Base-by-base conservation (phyloP, 2,113 vertebrate species). In the Scopus umbretta region DNA sequence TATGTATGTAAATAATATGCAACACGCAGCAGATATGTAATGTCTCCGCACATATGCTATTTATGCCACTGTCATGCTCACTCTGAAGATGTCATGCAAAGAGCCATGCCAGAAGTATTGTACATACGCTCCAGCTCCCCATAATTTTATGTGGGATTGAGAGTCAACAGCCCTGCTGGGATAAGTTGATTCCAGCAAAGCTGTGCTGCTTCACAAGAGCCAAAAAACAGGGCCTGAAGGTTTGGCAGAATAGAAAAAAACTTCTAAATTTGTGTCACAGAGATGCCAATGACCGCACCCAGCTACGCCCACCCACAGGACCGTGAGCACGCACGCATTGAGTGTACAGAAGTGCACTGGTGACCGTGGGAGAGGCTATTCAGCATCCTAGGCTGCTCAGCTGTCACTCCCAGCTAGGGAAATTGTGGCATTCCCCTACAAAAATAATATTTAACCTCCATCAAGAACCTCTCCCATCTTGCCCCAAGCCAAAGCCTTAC, bases 301-400 rank as follows among this genome's bases (percentile, higher is more conserved):
- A 40, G 55, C 36, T 34, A 0, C 1, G 7, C 40, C 47, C 38
- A 56, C n/a, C 52, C 73, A 10, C 63, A 36, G 86, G 13, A 45
- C 17, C 67, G n/a, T 0, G 3, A 11, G 29, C 18, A 56, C 29
- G 2, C 6, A 3, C 0, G 7, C 29, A 6, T 0, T 3, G 65
- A 22, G 25, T 1, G 5, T 2, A 15, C 26, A 34, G 21, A 53
- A 5, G 9, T 7, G 11, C 38, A 5, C 47, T 45, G n/a, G 40
- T n/a, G 53, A 34, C 59, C 11, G 2, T 2, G 4, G 34, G 13
- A 83, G 15, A 6, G 32, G 3, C 14, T 23, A 1, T 10, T 7
- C 68, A 68, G 17, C 27, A 34, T 4, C 17, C 74, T 9, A 5
- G 8, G 18, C 62, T 34, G 30, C 68, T 38, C 34, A 53, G 40